Conservation (phyloP, 2,888 invertebrate genomes). For the Punctoribates punctum region DNA sequence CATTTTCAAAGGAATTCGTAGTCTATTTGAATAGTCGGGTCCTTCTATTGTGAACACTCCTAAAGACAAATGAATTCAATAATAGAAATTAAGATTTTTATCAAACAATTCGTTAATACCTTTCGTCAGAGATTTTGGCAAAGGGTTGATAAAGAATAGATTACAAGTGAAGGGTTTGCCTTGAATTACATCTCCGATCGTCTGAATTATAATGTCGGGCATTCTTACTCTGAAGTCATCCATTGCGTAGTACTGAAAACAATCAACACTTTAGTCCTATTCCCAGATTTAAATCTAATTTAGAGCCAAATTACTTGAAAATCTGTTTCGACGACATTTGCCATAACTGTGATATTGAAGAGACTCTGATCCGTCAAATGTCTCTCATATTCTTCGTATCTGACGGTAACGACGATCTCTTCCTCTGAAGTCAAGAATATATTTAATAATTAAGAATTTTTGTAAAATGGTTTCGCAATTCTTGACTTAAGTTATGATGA, state of each 20-base stretch:
- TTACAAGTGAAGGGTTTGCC: constrained; percentile 60
- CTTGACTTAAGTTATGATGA: not conserved
- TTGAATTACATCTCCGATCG: constrained; percentile 55
- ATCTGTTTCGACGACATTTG: constrained; percentile 71
- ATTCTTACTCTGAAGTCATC: constrained; percentile 84
- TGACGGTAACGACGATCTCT: constrained; percentile 65
- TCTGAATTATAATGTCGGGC: constrained; percentile 76
- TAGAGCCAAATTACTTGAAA: constrained; percentile 57
- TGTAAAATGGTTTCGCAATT: not conserved
- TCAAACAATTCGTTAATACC: constrained; percentile 54
- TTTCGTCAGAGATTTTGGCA: constrained; percentile 72
- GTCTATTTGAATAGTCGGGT: constrained; percentile 56
- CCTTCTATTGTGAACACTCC: constrained; percentile 77
- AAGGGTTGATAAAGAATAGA: constrained; percentile 71
- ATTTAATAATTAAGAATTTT: no score
- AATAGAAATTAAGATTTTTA: not conserved
- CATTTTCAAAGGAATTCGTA: constrained; percentile 44
- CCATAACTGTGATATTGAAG: constrained; percentile 77
- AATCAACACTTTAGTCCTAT: not conserved
- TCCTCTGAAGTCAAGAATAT: constrained; percentile 56
- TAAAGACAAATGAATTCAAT: constrained; percentile 17
- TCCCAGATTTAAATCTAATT: not conserved
- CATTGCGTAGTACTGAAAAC: constrained; percentile 70
- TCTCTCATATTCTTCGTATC: constrained; percentile 72
- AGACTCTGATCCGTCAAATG: constrained; percentile 74